Evolutionary conservation across 2,888 invertebrate species (phyloP), one percentile per base, ranked within the genome.

Genomic region (Lycocerus yunnanus): DNA sequence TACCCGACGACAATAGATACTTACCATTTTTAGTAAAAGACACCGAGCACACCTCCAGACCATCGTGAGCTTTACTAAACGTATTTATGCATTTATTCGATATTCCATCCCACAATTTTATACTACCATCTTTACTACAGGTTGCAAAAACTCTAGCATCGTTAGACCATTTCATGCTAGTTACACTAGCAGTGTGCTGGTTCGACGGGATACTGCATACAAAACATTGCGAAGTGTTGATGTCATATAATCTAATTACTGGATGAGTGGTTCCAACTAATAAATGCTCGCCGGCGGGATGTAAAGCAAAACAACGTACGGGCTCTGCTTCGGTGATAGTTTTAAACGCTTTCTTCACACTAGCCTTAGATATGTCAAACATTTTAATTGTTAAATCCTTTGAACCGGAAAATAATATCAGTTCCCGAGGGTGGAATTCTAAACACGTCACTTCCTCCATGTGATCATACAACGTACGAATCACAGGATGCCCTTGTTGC

Each of bases 321-420:
- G 95, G 94, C 83, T 97, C 96, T 0, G 97, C 94, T 87, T 99
- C 99, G 77, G 96, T 96, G 43, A 99, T 96, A 58, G 97, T 97
- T 83, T 97, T 96, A 85, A 95, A 97, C 0, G 99, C 99, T 84
- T 99, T 97, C 87, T 99, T 99, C 0, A 98, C 98, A 0, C 98
- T 98, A 0, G 99, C 97, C 87, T 99, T 99, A 58, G 98, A 97
- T 84, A 96, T 99, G 86, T 99, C 99, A 85, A 99, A 99, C 63
- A 99, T 90, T 85, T 99, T 97, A 69, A 99, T 93, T 13, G 97
- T 97, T 84, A 94, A 95, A 85, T 99, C 99, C 58, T 94, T 90
- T 8, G 97, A 97, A 0, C 99, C 99, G 0, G 98, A 99, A 0
- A 97, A 96, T 16, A 99, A 89, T 80, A 99, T 94, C 80, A 97